These are phyloP conservation scores for Morelia viridis DNA, from an alignment of 2,797 vertebrate species.

Conservation along the genomic window DNA sequence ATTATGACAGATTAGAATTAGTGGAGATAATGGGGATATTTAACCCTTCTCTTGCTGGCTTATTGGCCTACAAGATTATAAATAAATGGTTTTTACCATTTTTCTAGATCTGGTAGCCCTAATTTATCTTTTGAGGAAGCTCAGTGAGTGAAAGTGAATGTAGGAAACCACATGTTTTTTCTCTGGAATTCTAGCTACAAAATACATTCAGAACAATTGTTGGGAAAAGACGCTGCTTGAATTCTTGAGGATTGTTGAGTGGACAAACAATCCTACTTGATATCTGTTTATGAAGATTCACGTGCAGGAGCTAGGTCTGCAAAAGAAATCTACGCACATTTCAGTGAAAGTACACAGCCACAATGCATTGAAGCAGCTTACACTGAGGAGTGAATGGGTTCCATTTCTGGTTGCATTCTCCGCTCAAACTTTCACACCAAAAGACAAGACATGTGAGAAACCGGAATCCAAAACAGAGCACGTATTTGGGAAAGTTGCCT, in stretches of 20 bases:
- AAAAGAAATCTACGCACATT: not conserved
- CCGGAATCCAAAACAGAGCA: not conserved
- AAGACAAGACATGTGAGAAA: not conserved
- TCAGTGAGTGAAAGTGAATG: not conserved
- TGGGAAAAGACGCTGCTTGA: not conserved
- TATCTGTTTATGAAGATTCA: not conserved
- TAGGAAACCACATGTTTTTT: not conserved
- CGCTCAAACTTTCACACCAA: not conserved
- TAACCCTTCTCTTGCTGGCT: not conserved
- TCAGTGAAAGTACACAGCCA: not conserved
- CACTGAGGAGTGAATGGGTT: not conserved
- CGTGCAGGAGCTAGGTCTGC: not conserved
- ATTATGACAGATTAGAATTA: not conserved
- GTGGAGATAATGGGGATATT: not conserved
- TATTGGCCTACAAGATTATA: not conserved
- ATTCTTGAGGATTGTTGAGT: not conserved
- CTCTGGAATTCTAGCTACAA: not conserved
- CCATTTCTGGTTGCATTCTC: not conserved
- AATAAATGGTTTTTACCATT: not conserved
- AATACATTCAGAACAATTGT: not conserved
- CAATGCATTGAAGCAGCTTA: not conserved
- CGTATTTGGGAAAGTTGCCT: not conserved
- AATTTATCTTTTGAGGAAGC: not conserved
- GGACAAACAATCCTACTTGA: no score
- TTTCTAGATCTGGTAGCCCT: not conserved